phyloP scores from a whole-genome alignment of 2,797 vertebrate genomes.

The Mionectes olivaceus region DNA sequence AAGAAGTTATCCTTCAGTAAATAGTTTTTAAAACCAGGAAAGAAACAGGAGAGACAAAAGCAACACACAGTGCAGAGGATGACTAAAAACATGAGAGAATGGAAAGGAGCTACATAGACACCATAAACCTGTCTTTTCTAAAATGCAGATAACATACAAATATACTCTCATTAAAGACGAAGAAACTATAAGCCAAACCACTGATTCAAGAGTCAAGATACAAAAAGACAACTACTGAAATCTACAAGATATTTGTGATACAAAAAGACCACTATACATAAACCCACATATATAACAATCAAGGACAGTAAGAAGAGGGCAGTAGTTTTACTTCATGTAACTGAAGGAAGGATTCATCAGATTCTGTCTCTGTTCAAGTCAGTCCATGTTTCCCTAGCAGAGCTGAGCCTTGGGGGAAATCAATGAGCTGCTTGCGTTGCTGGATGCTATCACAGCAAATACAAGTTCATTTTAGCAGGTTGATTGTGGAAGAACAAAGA shows the following conservation, averaged over 20 bases:
- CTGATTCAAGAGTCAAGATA: background rate
- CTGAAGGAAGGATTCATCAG: background rate
- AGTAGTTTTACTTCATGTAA: background rate
- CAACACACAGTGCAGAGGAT: background rate
- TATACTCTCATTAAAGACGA: background rate
- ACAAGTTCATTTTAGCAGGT: background rate
- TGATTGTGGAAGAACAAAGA: background rate
- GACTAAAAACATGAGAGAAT: background rate
- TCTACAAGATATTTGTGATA: background rate
- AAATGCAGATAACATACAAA: background rate
- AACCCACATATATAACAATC: background rate
- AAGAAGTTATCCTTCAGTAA: background rate
- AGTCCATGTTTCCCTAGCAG: background rate
- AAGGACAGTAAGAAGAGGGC: background rate
- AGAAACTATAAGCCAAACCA: background rate
- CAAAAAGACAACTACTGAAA: background rate
- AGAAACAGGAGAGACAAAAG: background rate
- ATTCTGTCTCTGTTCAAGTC: background rate
- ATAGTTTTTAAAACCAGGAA: background rate
- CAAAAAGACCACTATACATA: background rate
- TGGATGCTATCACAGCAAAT: background rate
- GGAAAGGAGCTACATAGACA: background rate
- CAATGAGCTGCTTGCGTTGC: background rate
- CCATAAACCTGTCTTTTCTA: background rate
- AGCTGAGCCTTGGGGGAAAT: background rate